Evolutionary conservation across 2,888 invertebrate genomes (phyloP), one percentile per base, ranked within the genome.

Genomic region (Calameuta pallipes): DNA sequence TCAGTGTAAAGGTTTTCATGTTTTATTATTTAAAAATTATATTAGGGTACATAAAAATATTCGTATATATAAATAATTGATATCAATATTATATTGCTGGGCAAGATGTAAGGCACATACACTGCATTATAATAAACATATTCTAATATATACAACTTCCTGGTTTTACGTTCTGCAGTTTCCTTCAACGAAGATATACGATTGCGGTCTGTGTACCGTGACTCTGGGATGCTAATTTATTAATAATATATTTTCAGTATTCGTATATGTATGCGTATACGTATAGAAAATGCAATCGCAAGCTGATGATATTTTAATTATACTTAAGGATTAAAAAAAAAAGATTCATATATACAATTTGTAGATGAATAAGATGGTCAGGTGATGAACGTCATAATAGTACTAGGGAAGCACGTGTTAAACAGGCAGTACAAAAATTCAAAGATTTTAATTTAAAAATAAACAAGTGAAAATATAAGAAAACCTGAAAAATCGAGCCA

Each of bases 81-180:
- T 86, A 83, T 87, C 88, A 88, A 86, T 83, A 83, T 85, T 84
- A 84, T 82, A 76, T 31, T 82, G 82, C 83, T 85, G 86, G 90
- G 90, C 90, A 90, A 90, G 90, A 89, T 88, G 81, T 86, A 89
- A 90, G 90, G 90, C 90, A 88, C 87, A 83, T 87, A 82, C 83
- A 82, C 81, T 85, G 83, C 82, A 82, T 78, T 83, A 80, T 78
- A 78, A 83, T 82, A 80, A 81, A 82, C 84, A 83, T 85, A 86
- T 82, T 73, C 84, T 88, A 89, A 79, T 90, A 90, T 90, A 76
- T 90, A 90, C 90, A 90, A 82, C 76, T 78, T 80, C 83, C 80
- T 80, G 80, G 74, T 79, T 80, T 79, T 76, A 80, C 80, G 71
- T 83, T 69, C 36, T 78, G 79, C 75, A 73, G 75, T 73, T 56